Conservation (phyloP, 2,888 invertebrate genomes). For the Megamerina dolium region DNA sequence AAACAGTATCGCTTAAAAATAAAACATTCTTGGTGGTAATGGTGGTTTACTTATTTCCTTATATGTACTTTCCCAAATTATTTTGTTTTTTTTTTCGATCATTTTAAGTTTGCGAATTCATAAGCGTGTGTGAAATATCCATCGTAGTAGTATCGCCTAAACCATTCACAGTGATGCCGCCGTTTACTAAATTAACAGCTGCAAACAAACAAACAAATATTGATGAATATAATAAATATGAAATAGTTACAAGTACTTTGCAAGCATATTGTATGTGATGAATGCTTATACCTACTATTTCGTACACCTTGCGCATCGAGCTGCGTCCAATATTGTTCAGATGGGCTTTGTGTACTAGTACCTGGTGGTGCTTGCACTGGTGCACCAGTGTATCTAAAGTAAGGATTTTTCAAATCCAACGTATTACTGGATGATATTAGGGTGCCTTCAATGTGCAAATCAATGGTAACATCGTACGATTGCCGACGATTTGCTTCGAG, state of each 20-base stretch:
- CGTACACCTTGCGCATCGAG: constrained; percentile 64
- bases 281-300: constrained; percentile 31
- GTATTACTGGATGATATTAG: constrained; percentile 81
- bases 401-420: constrained; percentile 95
- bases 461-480: constrained; percentile 98
- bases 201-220: constrained; percentile 27
- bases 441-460: constrained; percentile 84
- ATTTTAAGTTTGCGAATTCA: constrained; percentile 36
- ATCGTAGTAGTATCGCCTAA: constrained; percentile 66
- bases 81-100: no score
- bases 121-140: constrained; percentile 56
- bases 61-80: no score
- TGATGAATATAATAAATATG: constrained; percentile 4
- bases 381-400: constrained; percentile 93
- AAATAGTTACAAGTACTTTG: constrained; percentile 10
- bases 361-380: constrained; percentile 91
- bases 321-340: constrained; percentile 86
- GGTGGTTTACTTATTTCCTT: constrained; percentile 7
- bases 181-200: constrained; percentile 69
- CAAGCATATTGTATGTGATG: constrained; percentile 8
- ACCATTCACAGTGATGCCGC: constrained; percentile 69
- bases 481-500: constrained; percentile 92
- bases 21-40: constrained; percentile 15
- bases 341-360: constrained; percentile 83
- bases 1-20: constrained; percentile 15